Evolutionary conservation across 1,140 invertebrate species (phyloP).

Genomic region (Rhagoletis pomonella): DNA sequence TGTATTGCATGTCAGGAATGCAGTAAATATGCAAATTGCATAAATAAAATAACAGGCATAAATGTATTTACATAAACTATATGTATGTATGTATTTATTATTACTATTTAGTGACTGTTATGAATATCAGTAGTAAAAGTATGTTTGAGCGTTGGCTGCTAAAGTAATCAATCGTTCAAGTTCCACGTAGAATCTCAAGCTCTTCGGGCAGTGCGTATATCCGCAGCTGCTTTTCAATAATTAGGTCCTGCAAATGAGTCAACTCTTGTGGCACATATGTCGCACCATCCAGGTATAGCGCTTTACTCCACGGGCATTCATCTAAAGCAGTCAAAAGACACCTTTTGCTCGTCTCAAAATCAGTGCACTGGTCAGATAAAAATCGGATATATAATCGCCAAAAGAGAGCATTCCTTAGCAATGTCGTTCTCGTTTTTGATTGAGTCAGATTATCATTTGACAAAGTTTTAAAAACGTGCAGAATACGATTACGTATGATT

Average conservation of each 20-base stretch:
- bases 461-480: conserved; percentile 66
- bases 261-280: conserved; percentile 76
- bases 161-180: conserved; percentile 31
- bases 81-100: too few species aligned
- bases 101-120: too few species aligned
- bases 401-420: conserved; percentile 67
- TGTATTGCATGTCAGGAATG: too few species aligned
- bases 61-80: too few species aligned
- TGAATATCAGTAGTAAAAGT: too few species aligned
- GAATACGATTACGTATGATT: conserved; percentile 65
- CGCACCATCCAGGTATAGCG: conserved; percentile 76
- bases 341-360: conserved; percentile 70
- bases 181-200: conserved; percentile 78
- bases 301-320: conserved; percentile 83
- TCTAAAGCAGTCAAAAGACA: conserved; percentile 77
- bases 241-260: conserved; percentile 81
- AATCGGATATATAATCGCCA: conserved; percentile 70
- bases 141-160: too few species aligned
- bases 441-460: background rate
- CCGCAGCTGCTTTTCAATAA: conserved; percentile 82
- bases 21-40: too few species aligned
- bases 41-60: too few species aligned
- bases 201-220: conserved; percentile 83
- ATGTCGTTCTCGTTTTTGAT: background rate
- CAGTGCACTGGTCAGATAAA: conserved; percentile 62